Evolutionary conservation across 2,888 invertebrate species (phyloP), one percentile per base, ranked within the genome.

Genomic region (Barypeithes pellucidus): DNA sequence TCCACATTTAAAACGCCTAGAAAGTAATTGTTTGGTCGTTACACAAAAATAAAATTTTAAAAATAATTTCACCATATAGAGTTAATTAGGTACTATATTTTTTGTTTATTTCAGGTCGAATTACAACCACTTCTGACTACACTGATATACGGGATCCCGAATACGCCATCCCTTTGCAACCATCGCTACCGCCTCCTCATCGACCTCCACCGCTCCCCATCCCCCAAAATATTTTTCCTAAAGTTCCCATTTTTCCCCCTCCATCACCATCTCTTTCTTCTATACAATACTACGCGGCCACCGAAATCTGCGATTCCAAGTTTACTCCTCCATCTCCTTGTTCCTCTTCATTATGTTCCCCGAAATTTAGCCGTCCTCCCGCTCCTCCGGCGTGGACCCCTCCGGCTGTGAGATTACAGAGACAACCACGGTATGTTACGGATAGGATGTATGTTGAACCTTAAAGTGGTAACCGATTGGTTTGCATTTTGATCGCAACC

Each of bases 241-340:
- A 90, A 84, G 91, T 89, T 77, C 90, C 90, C 67, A 89, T 90
- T 77, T 89, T 90, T 77, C 89, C 91, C 76, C 92, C 29, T 5
- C 4, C 39, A n/a, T 39, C 9, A 12, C n/a, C 90, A 81, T 91
- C 91, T 76, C 92, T 91, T 69, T 90, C 91, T 52, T 89, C 90
- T 76, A 91, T 91, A 85, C 89, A 91, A 85, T 92, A 92, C 87
- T 92, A 92, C 86, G 91, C 92, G 77, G 90, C 92, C 79, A 90
- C 91, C 76, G 91, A 92, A 85, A 91, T 92, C 81, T 88, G 88
- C 82, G 41, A 22, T 11, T 39, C 52, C 0, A n/a, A 52, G 18
- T 85, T 85, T 75, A 83, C 85, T 24, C 84, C 84, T 62, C 86
- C 86, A 20, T 84, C 86, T 50, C 86, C 85, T 29, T 9, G 8